Evolutionary conservation across 2,888 invertebrate species (phyloP), one percentile per base, ranked within the genome.

Genomic region (Lottia scabra): DNA sequence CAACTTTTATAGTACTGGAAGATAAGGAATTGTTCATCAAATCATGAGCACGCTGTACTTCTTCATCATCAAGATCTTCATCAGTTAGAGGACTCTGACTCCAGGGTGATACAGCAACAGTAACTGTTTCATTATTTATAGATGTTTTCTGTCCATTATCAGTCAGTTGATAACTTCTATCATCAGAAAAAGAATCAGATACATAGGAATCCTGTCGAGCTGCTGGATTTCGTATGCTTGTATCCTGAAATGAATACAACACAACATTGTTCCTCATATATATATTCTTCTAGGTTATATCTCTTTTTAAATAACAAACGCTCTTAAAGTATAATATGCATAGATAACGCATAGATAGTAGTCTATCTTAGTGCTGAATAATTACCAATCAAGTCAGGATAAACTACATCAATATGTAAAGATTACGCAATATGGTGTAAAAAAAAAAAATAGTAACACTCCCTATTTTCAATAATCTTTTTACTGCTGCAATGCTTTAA

Each of bases 21-120:
- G 66, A 43, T 19, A 70, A 13, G 2, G 70, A 70, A 15, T 48
- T 45, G 15, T 62, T 44, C 13, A 65, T 68, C 67, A 75, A 70
- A 3, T 70, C 74, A 63, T 73, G 63, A n/a, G 70, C 62, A 70
- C 75, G 73, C 26, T 73, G 72, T 48, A 76, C 64, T 45, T 73
- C 73, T 56, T 73, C 75, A n/a, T 63, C 66, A n/a, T 68, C 15
- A 16, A 30, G 26, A 8, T 71, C 70, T 8, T 68, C 43, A 13
- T 48, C 68, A 30, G 64, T 23, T 15, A 45, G 27, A 13, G 65
- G 44, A 23, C 44, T 13, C 13, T 65, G 23, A 13, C 19, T 27
- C 27, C 27, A 19, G 4, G 63, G 44, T 65, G 66, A 44, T n/a
- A 30, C 19, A 46, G 23, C 30, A 5, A n/a, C 13, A 30, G 8